phyloP scores from a whole-genome alignment of 1,140 invertebrate species.

The Solenopsis invicta region DNA sequence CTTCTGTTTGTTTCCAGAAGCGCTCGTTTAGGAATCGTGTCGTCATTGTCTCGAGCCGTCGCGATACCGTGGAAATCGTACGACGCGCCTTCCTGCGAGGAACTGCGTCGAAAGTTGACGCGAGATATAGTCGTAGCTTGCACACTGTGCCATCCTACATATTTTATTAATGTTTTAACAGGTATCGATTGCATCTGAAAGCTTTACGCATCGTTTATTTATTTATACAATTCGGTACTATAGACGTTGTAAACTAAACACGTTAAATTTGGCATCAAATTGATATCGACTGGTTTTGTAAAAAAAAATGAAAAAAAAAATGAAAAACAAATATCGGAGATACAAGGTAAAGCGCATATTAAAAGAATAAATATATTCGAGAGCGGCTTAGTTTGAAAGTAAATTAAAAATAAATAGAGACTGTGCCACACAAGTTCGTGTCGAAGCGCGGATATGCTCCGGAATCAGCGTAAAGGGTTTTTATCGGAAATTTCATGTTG shows the following conservation, averaged over 20 bases:
- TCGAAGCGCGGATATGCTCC: not conserved
- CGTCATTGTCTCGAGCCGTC: constrained; percentile 65
- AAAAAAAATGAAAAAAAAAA: not conserved
- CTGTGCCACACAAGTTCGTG: not conserved
- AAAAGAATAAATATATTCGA: not conserved
- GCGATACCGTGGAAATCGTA: constrained; percentile 39
- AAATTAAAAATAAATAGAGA: constrained; percentile 31
- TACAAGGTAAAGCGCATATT: not conserved
- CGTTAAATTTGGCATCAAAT: constrained; percentile 20
- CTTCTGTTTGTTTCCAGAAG: constrained; percentile 40
- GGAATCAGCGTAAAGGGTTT: not conserved
- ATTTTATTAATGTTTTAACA: not conserved
- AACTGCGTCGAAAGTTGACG: not conserved
- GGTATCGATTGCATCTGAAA: not conserved
- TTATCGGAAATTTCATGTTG: constrained; percentile 13
- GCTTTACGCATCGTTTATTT: not conserved
- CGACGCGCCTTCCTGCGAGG: not conserved
- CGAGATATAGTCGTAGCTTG: not conserved
- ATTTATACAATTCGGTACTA: not conserved
- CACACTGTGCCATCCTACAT: not conserved
- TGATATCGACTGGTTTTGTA: not conserved
- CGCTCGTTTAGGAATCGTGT: constrained; percentile 28
- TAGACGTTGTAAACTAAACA: not conserved
- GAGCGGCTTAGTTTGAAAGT: not conserved
- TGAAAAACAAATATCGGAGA: not conserved